Base-by-base conservation (phyloP, 2,888 invertebrate species). In the Biston betularia region DNA sequence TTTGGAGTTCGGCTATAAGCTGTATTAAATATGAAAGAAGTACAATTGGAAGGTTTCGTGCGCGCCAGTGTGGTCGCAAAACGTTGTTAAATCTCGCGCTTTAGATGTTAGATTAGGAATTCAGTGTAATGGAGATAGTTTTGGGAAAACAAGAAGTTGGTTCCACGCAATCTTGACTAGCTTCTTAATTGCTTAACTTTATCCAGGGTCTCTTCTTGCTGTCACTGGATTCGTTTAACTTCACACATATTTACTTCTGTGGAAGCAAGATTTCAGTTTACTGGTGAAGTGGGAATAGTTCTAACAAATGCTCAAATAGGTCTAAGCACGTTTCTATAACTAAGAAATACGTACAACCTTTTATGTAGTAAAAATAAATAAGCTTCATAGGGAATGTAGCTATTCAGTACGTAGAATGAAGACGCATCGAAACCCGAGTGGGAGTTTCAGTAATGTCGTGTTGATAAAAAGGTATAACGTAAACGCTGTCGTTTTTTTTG, bases 181-280 rank as follows among this genome's bases (percentile, higher is more conserved):
- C 83, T 87, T 85, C 89, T 89, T 93, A 93, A 93, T 92, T 93
- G 89, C 90, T 87, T 88, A 89, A 93, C 89, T 93, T 93, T 86
- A 86, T 83, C 82, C 84, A 76, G 81, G 78, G 78, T 83, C 81
- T 85, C 85, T 86, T 88, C 82, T 82, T 83, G 77, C 77, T 85
- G 87, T 86, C 87, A 81, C 81, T 76, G 80, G 82, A 83, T 87
- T 87, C 85, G 85, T 88, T 88, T 83, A 86, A 89, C 81, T 90
- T 88, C 73, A 82, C 77, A 83, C 85, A 85, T 89, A 86, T 82
- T 85, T 87, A 81, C 63, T 59, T 50, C 63, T 87, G 83, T 68
- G 76, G 69, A 72, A 79, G 81, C 82, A 80, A 84, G 69, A 68
- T 75, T 72, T 66, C 68, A 66, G 64, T 69, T 63, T 42, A 58